Percentiles rank a stretch among this genome's conserved stretches.
Conservation (phyloP, 30 jellyfish, hydroid and myxozoan species). For the Mastigias papua region DNA sequence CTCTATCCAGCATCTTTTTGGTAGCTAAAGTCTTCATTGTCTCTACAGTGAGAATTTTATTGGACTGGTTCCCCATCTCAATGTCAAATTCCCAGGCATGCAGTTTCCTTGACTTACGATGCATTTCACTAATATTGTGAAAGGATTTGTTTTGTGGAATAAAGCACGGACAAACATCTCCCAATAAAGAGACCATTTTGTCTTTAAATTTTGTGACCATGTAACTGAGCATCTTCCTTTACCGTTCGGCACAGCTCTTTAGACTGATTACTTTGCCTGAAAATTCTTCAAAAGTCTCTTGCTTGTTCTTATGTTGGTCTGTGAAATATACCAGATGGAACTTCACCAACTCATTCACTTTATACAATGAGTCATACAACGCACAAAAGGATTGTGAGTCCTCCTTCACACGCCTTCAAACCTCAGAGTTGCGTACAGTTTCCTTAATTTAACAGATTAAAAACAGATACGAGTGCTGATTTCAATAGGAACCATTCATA, state of each 20-base stretch:
- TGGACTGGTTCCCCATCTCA: neutral
- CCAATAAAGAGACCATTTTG: slow-evolving; percentile 17
- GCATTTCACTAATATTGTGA: slow-evolving; percentile 21
- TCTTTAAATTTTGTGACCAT: slow-evolving; percentile 3
- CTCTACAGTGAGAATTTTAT: slow-evolving; percentile 56
- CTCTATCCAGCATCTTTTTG: neutral
- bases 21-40: slow-evolving; percentile 45
- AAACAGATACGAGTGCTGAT: too few relatives aligned
- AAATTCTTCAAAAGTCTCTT: too few relatives aligned
- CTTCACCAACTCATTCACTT: too few relatives aligned
- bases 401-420: too few relatives aligned
- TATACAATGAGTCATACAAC: too few relatives aligned
- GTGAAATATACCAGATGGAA: too few relatives aligned
- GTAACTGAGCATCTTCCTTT: slow-evolving; percentile 30
- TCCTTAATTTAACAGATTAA: too few relatives aligned
- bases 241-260: neutral
- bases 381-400: too few relatives aligned
- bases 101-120: slow-evolving; percentile 14
- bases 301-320: neutral
- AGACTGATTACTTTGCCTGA: too few relatives aligned
- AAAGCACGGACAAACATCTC: slow-evolving; percentile 46
- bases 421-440: too few relatives aligned
- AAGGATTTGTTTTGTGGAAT: slow-evolving; percentile 7
- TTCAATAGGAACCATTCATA: too few relatives aligned
- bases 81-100: slow-evolving; percentile 11